Conservation (phyloP, 2,888 invertebrate species). For the Eumerus sabulonum region DNA sequence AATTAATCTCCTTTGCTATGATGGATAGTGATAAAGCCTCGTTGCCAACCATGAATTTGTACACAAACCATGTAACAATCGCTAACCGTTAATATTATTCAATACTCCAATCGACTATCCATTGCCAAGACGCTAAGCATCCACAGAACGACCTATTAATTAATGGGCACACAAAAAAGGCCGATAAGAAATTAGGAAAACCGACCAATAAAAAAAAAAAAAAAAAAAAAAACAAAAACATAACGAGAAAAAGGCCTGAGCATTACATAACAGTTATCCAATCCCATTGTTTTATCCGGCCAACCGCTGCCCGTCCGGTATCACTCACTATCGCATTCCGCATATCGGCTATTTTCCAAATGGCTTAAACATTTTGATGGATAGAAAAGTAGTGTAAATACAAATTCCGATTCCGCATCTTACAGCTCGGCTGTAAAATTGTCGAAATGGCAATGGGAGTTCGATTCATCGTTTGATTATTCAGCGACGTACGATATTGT, state of each 20-base stretch:
- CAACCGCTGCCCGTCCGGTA: background rate
- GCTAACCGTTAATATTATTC: no score
- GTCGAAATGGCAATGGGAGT: slow-evolving; percentile 2
- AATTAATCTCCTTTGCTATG: no score
- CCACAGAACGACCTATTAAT: slow-evolving; percentile 27
- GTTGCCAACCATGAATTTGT: no score
- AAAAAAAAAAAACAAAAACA: background rate
- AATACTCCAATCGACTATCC: slow-evolving; percentile 21
- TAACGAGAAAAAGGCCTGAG: no score
- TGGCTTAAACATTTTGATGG: slow-evolving; percentile 21
- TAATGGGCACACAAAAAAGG: slow-evolving; percentile 20
- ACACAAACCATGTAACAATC: no score
- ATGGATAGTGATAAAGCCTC: no score
- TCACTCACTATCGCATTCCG: slow-evolving; percentile 41
- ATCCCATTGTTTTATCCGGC: slow-evolving; percentile 3
- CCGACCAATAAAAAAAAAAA: slow-evolving; percentile 2
- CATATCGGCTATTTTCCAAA: slow-evolving; percentile 32
- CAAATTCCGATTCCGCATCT: slow-evolving; percentile 23
- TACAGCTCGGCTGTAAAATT: slow-evolving; percentile 11
- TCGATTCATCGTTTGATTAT: background rate
- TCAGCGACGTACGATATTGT: slow-evolving; percentile 3
- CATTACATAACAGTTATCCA: slow-evolving; percentile 42
- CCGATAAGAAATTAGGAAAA: slow-evolving; percentile 48
- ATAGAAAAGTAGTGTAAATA: slow-evolving; percentile 18
- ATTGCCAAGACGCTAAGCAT: slow-evolving; percentile 31